Evolutionary conservation across 2,113 vertebrate genomes (phyloP).

Genomic region (Mystacornis crossleyi): DNA sequence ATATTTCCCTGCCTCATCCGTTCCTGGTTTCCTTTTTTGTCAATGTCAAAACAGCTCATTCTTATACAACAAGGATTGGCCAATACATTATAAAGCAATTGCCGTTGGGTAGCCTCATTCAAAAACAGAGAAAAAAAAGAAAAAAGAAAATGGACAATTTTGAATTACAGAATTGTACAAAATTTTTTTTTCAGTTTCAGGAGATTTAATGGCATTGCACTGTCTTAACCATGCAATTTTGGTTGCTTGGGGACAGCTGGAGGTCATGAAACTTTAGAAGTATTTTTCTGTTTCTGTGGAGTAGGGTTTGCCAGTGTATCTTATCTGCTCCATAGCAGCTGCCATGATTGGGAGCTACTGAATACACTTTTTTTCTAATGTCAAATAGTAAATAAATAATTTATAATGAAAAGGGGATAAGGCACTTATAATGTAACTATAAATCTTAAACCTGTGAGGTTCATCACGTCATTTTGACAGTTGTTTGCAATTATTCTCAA

Average conservation of each 20-base stretch:
- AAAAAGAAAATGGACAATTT: rapidly evolving
- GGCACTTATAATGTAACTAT: background rate
- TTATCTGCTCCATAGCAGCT: background rate
- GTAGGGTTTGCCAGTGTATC: background rate
- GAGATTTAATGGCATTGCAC: background rate
- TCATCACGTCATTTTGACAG: background rate
- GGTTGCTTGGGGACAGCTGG: background rate
- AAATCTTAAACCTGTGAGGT: background rate
- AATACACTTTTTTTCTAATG: background rate
- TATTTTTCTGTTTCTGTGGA: background rate
- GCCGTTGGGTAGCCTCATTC: rapidly evolving
- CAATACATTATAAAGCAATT: background rate
- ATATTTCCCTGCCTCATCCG: background rate
- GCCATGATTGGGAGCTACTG: background rate
- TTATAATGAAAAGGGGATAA: background rate
- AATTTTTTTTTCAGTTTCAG: background rate
- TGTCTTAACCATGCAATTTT: background rate
- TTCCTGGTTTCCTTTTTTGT: background rate
- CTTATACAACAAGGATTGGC: background rate
- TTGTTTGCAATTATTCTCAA: background rate
- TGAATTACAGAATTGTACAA: background rate
- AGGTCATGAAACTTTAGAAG: background rate
- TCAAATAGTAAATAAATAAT: background rate
- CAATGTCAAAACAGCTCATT: background rate
- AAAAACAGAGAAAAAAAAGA: rapidly evolving